Conservation (phyloP, 1,140 invertebrate species). For the Dinoponera quadriceps region DNA sequence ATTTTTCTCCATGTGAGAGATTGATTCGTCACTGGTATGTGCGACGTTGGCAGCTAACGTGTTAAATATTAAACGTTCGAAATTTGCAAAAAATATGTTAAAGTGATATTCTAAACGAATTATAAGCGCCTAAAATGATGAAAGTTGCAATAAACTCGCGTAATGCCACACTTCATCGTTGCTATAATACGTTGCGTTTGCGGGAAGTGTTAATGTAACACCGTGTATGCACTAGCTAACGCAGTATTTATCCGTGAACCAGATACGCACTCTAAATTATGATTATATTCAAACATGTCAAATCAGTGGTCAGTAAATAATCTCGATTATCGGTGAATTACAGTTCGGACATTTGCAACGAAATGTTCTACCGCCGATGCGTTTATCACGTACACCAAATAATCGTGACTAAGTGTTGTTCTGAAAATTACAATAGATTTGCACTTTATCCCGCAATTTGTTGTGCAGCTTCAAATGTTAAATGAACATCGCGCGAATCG, state of each 20-base stretch:
- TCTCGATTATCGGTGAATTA: neutral
- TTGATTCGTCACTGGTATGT: no score
- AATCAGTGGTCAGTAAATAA: neutral
- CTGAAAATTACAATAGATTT: neutral
- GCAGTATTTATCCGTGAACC: no score
- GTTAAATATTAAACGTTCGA: neutral
- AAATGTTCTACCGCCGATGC: neutral
- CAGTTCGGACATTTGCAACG: neutral
- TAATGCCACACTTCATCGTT: neutral
- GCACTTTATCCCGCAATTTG: neutral
- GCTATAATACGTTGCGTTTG: neutral
- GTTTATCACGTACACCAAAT: neutral
- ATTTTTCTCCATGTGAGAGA: no score
- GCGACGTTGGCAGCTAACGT: neutral
- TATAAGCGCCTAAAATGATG: constrained; percentile 1
- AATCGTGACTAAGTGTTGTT: neutral
- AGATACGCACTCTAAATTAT: no score
- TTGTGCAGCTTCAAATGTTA: constrained; percentile 3
- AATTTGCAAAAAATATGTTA: neutral
- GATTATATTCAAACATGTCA: neutral
- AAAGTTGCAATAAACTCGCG: neutral
- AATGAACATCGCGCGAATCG: neutral
- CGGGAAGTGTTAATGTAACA: no score
- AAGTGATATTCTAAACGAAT: neutral
- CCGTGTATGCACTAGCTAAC: no score